Evolutionary conservation across 2,113 vertebrate species (phyloP), one percentile per base, ranked within the genome.

Genomic region (Entomyzon cyanotis): DNA sequence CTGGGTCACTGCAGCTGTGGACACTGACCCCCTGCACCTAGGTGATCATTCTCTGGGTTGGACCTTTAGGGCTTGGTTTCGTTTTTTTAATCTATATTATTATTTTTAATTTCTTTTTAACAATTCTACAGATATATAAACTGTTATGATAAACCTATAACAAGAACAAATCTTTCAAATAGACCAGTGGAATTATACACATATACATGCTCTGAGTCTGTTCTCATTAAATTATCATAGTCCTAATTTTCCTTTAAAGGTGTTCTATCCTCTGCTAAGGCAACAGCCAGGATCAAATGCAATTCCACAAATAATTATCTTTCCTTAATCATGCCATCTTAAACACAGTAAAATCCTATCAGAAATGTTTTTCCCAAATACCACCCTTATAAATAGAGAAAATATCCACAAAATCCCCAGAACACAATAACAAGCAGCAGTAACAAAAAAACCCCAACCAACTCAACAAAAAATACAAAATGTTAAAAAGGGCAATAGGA

Each of bases 221-320:
- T 95, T 96, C 87, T 97, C 22, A n/a, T 97, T 96, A 93, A 97
- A 84, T 92, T 64, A 39, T 47, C 46, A 58, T 95, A 21, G 30
- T 20, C 25, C 25, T 87, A 70, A 97, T 95, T 92, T 67, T 53
- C 75, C 68, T 91, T 96, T 92, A 80, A 77, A 53, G 18, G 74
- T 63, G 64, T 64, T 79, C 84, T 53, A 62, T 47, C 64, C 87
- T 75, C 87, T 94, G 76, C 89, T 95, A 97, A 94, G 96, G 84
- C 78, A 97, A 78, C n/a, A 69, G 55, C 91, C 93, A 92, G 75
- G 35, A 52, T 39, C 50, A 81, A 91, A 79, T 65, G 10, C 18
- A 68, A n/a, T 20, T 87, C 70, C 65, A 35, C 10, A 73, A 47
- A 79, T 19, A 68, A n/a, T 22, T 31, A 25, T 31, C 77, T 58